Conservation (phyloP, 2,888 invertebrate species). For the Chrysotoxum bicinctum region DNA sequence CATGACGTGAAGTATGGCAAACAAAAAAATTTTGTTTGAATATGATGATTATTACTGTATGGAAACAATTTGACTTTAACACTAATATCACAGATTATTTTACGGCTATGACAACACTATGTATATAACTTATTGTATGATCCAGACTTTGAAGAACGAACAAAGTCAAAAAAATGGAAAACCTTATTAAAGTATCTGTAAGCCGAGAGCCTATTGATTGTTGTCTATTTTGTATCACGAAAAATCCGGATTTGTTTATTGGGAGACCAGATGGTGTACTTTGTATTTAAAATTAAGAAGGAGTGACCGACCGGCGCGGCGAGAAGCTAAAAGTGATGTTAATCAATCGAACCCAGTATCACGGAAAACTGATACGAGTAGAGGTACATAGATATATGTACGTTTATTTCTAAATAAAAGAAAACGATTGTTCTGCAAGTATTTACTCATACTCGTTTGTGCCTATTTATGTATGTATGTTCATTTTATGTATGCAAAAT, state of each 20-base stretch:
- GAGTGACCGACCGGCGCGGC: neutral
- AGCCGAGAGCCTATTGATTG: neutral
- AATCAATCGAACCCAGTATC: slow-evolving; percentile 28
- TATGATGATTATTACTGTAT: too few relatives aligned
- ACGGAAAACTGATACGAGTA: neutral
- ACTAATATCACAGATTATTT: too few relatives aligned
- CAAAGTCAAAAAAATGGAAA: too few relatives aligned
- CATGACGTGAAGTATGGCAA: too few relatives aligned
- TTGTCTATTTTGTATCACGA: neutral
- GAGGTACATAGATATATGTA: neutral
- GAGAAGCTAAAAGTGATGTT: slow-evolving; percentile 2
- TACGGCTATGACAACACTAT: too few relatives aligned
- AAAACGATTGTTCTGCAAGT: neutral
- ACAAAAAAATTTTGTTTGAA: too few relatives aligned
- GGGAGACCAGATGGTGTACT: neutral
- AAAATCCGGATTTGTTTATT: neutral
- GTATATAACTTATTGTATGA: too few relatives aligned
- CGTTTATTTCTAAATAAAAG: neutral
- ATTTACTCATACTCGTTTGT: neutral
- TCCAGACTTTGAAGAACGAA: too few relatives aligned
- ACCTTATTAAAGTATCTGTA: too few relatives aligned
- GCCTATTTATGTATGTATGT: too few relatives aligned
- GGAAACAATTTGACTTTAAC: too few relatives aligned
- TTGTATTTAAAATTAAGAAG: neutral
- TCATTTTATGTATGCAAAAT: too few relatives aligned